A percentile compares a stretch with the other conserved stretches of the same genome.
Evolutionary conservation across 1,140 invertebrate genomes (phyloP).

Genomic region (Danaus plexippus): DNA sequence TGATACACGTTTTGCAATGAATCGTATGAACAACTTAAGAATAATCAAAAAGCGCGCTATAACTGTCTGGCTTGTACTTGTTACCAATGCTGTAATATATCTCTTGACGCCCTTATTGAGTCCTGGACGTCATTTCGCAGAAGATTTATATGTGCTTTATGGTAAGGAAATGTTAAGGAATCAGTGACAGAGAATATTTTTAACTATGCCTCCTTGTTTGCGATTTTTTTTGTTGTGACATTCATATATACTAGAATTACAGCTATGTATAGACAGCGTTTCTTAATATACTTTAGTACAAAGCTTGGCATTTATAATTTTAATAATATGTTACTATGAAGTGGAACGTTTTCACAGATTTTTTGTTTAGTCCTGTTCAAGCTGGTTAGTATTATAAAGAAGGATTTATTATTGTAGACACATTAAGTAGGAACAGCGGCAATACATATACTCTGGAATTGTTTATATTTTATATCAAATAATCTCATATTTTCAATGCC

Average conservation of each 20-base stretch:
- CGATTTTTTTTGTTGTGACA: too few species aligned
- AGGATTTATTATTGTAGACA: too few species aligned
- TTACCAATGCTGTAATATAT: slow-evolving; percentile 30
- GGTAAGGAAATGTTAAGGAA: slow-evolving; percentile 24
- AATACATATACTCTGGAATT: too few species aligned
- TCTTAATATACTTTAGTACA: slow-evolving; percentile 1
- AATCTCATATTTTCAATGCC: too few species aligned
- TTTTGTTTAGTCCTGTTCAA: too few species aligned
- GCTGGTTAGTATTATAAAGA: too few species aligned
- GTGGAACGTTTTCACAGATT: too few species aligned
- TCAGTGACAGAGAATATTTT: background rate
- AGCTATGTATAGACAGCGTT: background rate
- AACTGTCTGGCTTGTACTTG: slow-evolving; percentile 33
- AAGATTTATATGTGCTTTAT: slow-evolving; percentile 34
- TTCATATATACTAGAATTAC: too few species aligned
- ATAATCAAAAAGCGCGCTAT: slow-evolving; percentile 36
- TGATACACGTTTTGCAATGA: slow-evolving; percentile 24
- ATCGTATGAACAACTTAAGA: slow-evolving; percentile 27
- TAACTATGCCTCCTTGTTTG: slow-evolving; percentile 7
- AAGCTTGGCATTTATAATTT: slow-evolving; percentile 10
- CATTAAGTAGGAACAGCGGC: too few species aligned
- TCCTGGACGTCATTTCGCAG: slow-evolving; percentile 34
- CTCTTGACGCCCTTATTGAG: slow-evolving; percentile 20
- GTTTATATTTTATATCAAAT: too few species aligned
- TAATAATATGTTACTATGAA: too few species aligned